phyloP scores from a whole-genome alignment of 2,113 vertebrate genomes.

The Brachirus orientalis region DNA sequence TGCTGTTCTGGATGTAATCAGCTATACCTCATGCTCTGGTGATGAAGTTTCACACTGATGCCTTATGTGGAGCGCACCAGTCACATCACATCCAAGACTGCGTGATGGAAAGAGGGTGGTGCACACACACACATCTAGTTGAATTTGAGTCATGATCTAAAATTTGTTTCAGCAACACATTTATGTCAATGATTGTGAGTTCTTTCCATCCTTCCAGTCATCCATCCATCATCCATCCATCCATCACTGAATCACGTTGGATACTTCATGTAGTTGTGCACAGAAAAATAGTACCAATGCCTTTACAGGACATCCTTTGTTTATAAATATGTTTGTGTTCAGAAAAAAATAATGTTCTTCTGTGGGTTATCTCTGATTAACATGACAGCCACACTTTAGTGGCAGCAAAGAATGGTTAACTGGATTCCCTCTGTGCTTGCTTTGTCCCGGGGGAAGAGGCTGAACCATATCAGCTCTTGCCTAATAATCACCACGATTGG shows the following conservation, averaged over 20 bases:
- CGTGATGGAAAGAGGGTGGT: conserved; percentile 65
- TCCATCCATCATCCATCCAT: too few relatives aligned
- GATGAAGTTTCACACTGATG: conserved; percentile 11
- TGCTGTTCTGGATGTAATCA: neutral
- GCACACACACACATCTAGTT: conserved; percentile 33
- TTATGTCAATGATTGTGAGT: conserved; percentile 35
- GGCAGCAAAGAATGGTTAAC: neutral
- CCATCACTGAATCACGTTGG: neutral
- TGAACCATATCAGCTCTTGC: conserved; percentile 44
- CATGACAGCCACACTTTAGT: neutral
- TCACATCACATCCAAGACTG: conserved; percentile 19
- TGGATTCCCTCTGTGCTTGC: conserved; percentile 32
- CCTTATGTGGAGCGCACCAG: neutral
- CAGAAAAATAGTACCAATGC: neutral
- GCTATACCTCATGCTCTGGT: neutral
- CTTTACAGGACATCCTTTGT: too few relatives aligned
- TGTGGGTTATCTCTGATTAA: conserved; percentile 2
- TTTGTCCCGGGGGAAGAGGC: conserved; percentile 72
- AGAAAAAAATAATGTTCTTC: too few relatives aligned
- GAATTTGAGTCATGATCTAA: conserved; percentile 57
- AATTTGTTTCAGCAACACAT: conserved; percentile 35
- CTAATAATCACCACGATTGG: conserved; percentile 49
- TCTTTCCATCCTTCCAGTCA: conserved; percentile 6
- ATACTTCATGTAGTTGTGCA: neutral
- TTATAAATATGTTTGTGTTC: neutral